Evolutionary conservation across 2,888 invertebrate genomes (phyloP).

Genomic region (Byasa hedistus): DNA sequence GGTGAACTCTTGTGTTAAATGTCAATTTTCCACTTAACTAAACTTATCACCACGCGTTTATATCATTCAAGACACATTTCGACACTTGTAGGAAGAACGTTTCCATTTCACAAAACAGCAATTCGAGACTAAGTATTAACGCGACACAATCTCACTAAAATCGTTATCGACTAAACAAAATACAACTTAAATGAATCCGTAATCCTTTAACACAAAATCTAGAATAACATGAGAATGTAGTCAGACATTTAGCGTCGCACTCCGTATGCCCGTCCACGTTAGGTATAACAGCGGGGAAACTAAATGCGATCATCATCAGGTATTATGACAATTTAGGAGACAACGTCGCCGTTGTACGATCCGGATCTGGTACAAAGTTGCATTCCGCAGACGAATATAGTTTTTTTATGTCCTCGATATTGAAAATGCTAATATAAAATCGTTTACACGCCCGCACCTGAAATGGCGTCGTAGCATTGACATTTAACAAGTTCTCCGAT

Average conservation of each 20-base stretch:
- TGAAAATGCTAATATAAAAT: constrained; percentile 44
- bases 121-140: no score
- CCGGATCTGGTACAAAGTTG: constrained; percentile 28
- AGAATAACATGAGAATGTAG: constrained; percentile 1
- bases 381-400: constrained; percentile 23
- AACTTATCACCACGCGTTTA: no score
- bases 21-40: no score
- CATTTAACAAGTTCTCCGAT: constrained; percentile 20
- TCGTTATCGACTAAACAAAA: not conserved
- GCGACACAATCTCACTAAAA: no score
- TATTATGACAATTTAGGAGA: constrained; percentile 57
- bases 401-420: constrained; percentile 43
- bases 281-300: constrained; percentile 23
- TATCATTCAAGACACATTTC: no score
- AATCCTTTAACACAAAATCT: constrained; percentile 3
- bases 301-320: constrained; percentile 22
- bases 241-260: constrained; percentile 8
- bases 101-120: no score
- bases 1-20: no score
- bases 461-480: constrained; percentile 23
- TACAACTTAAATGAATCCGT: constrained; percentile 12
- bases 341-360: constrained; percentile 48
- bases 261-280: constrained; percentile 25
- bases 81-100: no score
- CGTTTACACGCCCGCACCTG: constrained; percentile 26